Conservation (phyloP, 2,888 invertebrate genomes). For the Chrysopilus asiliformis region DNA sequence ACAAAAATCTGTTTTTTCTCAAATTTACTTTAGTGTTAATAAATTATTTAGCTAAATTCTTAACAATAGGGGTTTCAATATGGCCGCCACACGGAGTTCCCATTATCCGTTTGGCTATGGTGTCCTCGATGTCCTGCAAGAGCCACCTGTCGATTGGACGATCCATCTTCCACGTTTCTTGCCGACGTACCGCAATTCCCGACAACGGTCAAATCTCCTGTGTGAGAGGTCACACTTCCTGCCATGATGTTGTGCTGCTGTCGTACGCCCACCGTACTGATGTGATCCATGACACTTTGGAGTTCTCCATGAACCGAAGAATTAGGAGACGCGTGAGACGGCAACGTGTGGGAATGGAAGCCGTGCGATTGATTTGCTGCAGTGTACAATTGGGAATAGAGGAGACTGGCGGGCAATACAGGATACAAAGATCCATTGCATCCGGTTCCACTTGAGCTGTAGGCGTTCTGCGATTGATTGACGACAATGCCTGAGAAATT, state of each 20-base stretch:
- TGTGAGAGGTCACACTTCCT: slow-evolving; percentile 16
- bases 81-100: slow-evolving; percentile 63
- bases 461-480: slow-evolving; percentile 42
- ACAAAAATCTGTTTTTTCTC: not conserved
- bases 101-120: slow-evolving; percentile 37
- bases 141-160: slow-evolving; percentile 32
- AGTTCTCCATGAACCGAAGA: slow-evolving; percentile 49
- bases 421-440: slow-evolving; percentile 64
- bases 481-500: slow-evolving; percentile 38
- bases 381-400: slow-evolving; percentile 73
- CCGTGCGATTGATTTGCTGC: slow-evolving; percentile 63
- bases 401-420: slow-evolving; percentile 64
- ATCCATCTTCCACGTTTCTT: slow-evolving; percentile 34
- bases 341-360: slow-evolving; percentile 54
- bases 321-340: slow-evolving; percentile 48
- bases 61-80: slow-evolving; percentile 40
- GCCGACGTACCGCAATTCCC: slow-evolving; percentile 36
- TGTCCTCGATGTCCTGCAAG: slow-evolving; percentile 35
- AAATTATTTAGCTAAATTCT: not conserved
- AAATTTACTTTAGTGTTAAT: not conserved
- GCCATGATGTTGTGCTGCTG: slow-evolving; percentile 40
- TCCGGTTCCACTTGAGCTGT: slow-evolving; percentile 41
- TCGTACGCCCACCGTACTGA: slow-evolving; percentile 47
- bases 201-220: slow-evolving; percentile 29
- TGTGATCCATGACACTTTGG: slow-evolving; percentile 64